These are phyloP conservation scores for Apolygus lucorum DNA, from an alignment of 1,140 invertebrate genomes.

Conservation along the genomic window DNA sequence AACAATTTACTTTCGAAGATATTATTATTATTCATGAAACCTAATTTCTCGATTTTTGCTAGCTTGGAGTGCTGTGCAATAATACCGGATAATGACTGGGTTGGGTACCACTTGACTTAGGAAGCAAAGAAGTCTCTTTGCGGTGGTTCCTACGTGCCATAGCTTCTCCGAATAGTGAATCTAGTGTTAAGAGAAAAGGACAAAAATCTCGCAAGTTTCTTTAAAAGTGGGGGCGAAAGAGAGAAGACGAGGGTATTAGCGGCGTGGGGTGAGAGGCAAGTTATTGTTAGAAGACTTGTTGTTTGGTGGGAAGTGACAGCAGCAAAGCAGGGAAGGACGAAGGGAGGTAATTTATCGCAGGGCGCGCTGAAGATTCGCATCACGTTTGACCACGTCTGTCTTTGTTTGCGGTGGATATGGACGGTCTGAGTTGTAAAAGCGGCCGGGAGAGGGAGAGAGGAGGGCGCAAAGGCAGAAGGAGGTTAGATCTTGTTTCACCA, in stretches of 20 bases:
- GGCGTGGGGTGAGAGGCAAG: too few species aligned
- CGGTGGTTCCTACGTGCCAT: too few species aligned
- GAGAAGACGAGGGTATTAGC: too few species aligned
- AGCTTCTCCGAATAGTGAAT: too few species aligned
- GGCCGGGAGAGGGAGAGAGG: not conserved
- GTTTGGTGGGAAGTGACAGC: not conserved
- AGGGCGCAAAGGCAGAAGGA: not conserved
- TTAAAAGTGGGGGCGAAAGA: not conserved
- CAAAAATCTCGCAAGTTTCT: not conserved
- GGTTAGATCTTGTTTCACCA: constrained; percentile 8
- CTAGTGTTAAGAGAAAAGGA: too few species aligned
- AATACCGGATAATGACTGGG: too few species aligned
- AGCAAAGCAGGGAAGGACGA: not conserved
- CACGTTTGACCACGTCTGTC: constrained; percentile 9
- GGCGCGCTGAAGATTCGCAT: not conserved
- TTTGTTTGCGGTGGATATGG: constrained; percentile 4
- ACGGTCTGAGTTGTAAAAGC: not conserved
- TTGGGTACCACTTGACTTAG: too few species aligned
- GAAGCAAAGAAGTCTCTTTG: too few species aligned
- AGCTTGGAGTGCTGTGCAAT: too few species aligned
- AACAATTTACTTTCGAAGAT: too few species aligned
- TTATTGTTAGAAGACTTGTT: not conserved
- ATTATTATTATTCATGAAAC: too few species aligned
- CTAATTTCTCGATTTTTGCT: too few species aligned
- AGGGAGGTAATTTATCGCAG: not conserved